Evolutionary conservation across 2,797 vertebrate genomes (phyloP).

Genomic region (Gambusia yucatana): DNA sequence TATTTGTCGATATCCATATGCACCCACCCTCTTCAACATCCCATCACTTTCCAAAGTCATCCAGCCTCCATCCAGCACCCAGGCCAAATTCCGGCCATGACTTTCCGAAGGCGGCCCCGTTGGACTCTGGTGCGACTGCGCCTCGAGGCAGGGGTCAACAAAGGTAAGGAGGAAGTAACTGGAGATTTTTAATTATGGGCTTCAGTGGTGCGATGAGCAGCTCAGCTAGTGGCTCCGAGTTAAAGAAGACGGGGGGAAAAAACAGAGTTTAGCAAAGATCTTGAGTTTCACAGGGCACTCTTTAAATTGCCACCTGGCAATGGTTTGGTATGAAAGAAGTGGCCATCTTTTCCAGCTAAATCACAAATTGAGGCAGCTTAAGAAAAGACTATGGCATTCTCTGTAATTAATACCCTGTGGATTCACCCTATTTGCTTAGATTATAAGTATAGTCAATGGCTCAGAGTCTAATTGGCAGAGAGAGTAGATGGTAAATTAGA

Average conservation of each 20-base stretch:
- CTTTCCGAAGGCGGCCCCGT: constrained; percentile 60
- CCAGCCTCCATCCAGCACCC: constrained; percentile 48
- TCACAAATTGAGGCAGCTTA: constrained; percentile 58
- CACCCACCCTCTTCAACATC: constrained; percentile 60
- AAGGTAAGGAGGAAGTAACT: constrained; percentile 72
- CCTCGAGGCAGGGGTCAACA: constrained; percentile 57
- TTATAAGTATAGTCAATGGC: constrained; percentile 53
- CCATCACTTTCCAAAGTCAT: constrained; percentile 53
- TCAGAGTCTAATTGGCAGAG: constrained; percentile 40
- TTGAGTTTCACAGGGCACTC: constrained; percentile 51
- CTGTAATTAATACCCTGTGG: constrained; percentile 61
- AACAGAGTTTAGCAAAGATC: constrained; percentile 48
- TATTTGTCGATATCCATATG: constrained; percentile 40
- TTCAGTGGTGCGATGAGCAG: constrained; percentile 71
- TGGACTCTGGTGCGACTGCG: constrained; percentile 50
- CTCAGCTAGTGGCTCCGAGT: constrained; percentile 48
- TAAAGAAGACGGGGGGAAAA: constrained; percentile 48
- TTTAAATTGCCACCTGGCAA: constrained; percentile 59
- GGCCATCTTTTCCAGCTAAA: constrained; percentile 49
- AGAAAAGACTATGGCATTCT: constrained; percentile 53
- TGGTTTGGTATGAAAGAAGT: constrained; percentile 36
- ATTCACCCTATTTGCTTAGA: constrained; percentile 52
- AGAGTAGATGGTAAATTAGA: constrained; percentile 33
- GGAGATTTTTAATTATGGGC: constrained; percentile 77
- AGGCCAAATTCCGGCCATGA: constrained; percentile 64